phyloP scores from a whole-genome alignment of 2,888 invertebrate genomes.

The Hemithea aestivaria region DNA sequence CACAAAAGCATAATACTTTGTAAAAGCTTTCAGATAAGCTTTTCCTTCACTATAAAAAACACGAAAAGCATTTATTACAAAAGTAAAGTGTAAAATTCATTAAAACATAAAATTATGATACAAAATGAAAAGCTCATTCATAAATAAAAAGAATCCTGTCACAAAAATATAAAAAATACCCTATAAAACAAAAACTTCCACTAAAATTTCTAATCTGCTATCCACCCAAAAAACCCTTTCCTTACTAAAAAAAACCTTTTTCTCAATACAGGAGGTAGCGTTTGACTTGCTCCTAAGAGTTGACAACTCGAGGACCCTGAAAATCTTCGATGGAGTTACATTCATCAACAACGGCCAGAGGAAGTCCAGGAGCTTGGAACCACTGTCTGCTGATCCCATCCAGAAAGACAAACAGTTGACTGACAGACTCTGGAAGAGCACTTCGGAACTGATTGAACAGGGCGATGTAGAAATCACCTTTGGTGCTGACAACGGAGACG shows the following conservation, averaged over 20 bases:
- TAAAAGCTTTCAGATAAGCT: too few relatives aligned
- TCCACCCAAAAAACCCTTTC: too few relatives aligned
- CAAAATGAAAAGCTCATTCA: too few relatives aligned
- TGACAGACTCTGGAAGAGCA: constrained; percentile 58
- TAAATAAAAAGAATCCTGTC: too few relatives aligned
- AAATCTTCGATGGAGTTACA: constrained; percentile 57
- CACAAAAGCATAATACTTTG: too few relatives aligned
- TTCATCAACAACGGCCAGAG: constrained; percentile 57
- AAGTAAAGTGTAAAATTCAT: too few relatives aligned
- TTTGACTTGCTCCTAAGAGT: constrained; percentile 60
- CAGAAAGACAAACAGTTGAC: constrained; percentile 52
- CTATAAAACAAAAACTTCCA: too few relatives aligned
- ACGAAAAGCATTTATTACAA: too few relatives aligned
- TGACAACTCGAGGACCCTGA: constrained; percentile 51
- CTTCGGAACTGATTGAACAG: constrained; percentile 52
- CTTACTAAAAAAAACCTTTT: constrained; percentile 10
- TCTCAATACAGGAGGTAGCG: constrained; percentile 59
- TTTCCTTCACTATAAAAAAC: too few relatives aligned
- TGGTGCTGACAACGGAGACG: constrained; percentile 49
- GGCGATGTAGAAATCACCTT: constrained; percentile 62
- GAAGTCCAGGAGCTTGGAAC: constrained; percentile 55
- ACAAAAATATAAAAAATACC: too few relatives aligned
- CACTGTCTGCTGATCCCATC: constrained; percentile 51
- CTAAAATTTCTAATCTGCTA: too few relatives aligned
- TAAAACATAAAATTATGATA: too few relatives aligned